A percentile compares a stretch with the other conserved stretches of the same genome.
Conservation (phyloP, 2,113 vertebrate species). For the Calyptommatus sinebrachiatus region DNA sequence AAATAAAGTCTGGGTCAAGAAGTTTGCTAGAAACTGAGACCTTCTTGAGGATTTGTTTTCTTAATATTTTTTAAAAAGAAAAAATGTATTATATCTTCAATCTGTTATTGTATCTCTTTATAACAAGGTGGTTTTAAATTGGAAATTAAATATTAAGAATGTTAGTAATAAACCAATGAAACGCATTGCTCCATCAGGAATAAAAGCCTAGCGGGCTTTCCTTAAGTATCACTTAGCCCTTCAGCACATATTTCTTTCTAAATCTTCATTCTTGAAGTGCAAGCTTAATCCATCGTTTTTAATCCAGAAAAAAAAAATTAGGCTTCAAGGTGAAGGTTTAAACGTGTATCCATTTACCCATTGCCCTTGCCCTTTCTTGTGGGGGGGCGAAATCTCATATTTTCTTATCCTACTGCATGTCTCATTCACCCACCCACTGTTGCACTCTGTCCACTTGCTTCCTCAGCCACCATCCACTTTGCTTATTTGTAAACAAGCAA, state of each 20-base stretch:
- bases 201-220: not conserved
- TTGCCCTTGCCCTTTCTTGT: not conserved
- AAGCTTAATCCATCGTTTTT: too few relatives aligned
- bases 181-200: not conserved
- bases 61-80: slow-evolving; percentile 32
- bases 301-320: not conserved
- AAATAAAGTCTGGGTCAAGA: slow-evolving; percentile 68
- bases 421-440: too few relatives aligned
- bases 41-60: slow-evolving; percentile 48
- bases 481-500: too few relatives aligned
- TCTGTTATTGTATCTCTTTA: not conserved
- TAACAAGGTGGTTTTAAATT: slow-evolving; percentile 29
- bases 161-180: not conserved
- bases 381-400: too few relatives aligned
- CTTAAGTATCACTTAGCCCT: not conserved
- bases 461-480: too few relatives aligned
- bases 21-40: slow-evolving; percentile 54
- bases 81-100: slow-evolving; percentile 30
- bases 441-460: too few relatives aligned
- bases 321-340: not conserved
- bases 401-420: too few relatives aligned
- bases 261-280: too few relatives aligned
- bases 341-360: not conserved
- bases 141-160: slow-evolving; percentile 1
- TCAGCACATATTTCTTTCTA: not conserved